Conservation (phyloP, 2,888 invertebrate genomes). For the Dynastes hyllus region DNA sequence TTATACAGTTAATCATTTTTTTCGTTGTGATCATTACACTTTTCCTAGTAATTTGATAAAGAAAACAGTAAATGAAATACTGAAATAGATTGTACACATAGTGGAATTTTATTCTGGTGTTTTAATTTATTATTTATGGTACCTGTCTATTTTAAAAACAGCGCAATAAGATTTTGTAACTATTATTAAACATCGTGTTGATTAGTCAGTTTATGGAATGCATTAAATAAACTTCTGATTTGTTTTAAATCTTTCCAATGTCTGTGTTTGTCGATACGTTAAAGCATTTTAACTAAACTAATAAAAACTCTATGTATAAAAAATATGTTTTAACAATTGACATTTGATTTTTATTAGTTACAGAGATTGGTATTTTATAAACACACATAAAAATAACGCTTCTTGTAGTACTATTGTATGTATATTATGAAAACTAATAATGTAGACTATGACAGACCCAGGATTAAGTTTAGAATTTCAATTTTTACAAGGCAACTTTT, state of each 20-base stretch:
- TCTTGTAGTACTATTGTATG: conserved; percentile 16
- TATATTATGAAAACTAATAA: conserved; percentile 7
- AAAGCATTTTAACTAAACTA: conserved; percentile 26
- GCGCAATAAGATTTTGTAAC: not conserved
- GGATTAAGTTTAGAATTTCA: conserved; percentile 5
- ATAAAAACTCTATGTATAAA: conserved; percentile 45
- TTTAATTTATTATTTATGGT: conserved; percentile 1
- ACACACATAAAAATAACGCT: conserved; percentile 18
- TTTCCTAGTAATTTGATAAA: no score
- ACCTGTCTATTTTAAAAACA: not conserved
- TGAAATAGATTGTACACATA: not conserved
- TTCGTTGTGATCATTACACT: no score
- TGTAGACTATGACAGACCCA: conserved; percentile 11
- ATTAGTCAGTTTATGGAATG: conserved; percentile 12
- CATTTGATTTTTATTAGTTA: conserved; percentile 39
- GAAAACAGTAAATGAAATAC: not conserved
- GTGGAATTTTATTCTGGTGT: conserved; percentile 9
- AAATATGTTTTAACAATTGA: conserved; percentile 51
- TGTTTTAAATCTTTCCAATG: conserved; percentile 6
- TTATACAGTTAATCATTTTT: no score
- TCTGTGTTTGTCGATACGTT: not conserved
- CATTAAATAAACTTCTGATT: not conserved
- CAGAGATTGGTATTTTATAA: conserved; percentile 12
- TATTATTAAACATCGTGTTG: not conserved
- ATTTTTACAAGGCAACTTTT: not conserved